phyloP scores from a whole-genome alignment of 2,113 vertebrate species.

The Dascyllus trimaculatus region DNA sequence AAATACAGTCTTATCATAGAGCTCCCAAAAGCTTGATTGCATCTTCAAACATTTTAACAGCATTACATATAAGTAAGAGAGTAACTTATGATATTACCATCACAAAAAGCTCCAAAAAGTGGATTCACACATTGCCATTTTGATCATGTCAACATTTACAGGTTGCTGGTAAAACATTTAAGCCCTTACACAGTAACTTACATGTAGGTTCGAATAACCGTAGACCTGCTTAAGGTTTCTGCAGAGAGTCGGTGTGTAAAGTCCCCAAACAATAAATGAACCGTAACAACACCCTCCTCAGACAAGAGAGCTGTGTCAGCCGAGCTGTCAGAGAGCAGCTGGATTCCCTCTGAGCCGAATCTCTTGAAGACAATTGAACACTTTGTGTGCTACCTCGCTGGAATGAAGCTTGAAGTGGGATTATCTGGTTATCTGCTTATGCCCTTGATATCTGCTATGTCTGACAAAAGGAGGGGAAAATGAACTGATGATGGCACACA shows the following conservation, averaged over 20 bases:
- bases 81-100: no score
- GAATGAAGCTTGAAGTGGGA: constrained; percentile 71
- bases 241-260: constrained; percentile 21
- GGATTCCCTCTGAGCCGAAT: constrained; percentile 43
- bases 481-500: constrained; percentile 36
- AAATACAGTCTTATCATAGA: no score
- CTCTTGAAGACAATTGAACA: constrained; percentile 62
- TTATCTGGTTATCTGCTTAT: constrained; percentile 71
- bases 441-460: constrained; percentile 57
- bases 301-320: constrained; percentile 42
- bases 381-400: constrained; percentile 54
- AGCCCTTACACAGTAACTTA: neutral
- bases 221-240: constrained; percentile 4
- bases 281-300: constrained; percentile 34
- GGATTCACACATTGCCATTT: no score
- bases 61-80: neutral
- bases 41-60: neutral
- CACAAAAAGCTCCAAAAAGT: no score
- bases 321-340: constrained; percentile 56
- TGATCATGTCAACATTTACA: no score
- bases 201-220: neutral
- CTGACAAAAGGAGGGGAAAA: constrained; percentile 14
- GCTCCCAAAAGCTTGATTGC: neutral
- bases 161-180: no score
- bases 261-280: constrained; percentile 53